Evolutionary conservation across 2,888 invertebrate genomes (phyloP).

Genomic region (Drosophila acutilabella): DNA sequence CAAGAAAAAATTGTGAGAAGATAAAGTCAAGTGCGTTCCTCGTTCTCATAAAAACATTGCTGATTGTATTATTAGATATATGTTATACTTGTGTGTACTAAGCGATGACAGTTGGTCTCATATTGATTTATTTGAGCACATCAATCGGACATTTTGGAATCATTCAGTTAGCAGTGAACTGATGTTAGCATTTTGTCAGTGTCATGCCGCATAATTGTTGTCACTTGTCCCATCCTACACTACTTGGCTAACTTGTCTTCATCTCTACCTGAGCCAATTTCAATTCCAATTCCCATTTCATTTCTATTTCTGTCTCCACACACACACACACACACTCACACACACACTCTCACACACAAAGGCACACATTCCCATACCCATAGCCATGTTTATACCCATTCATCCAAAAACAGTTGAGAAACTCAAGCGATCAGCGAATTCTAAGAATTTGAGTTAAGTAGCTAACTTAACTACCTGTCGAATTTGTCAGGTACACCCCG

Average conservation of each 20-base stretch:
- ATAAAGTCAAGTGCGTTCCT: constrained; percentile 6
- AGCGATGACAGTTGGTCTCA: constrained; percentile 26
- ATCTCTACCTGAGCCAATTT: constrained; percentile 32
- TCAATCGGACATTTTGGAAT: constrained; percentile 38
- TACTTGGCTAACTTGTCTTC: constrained; percentile 11
- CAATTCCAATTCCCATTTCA: constrained; percentile 19
- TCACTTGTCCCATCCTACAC: constrained; percentile 34
- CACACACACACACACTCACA: constrained; percentile 32
- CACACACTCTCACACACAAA: constrained; percentile 30
- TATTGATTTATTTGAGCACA: constrained; percentile 41
- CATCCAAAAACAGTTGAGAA: constrained; percentile 24
- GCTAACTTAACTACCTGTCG: constrained; percentile 49
- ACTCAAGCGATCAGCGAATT: constrained; percentile 35
- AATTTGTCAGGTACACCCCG: constrained; percentile 25
- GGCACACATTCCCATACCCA: constrained; percentile 17
- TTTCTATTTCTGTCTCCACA: constrained; percentile 36
- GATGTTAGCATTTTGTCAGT: constrained; percentile 59
- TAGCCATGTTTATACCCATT: constrained; percentile 22
- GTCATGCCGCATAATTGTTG: constrained; percentile 73
- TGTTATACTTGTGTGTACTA: neutral
- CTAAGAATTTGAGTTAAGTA: constrained; percentile 44
- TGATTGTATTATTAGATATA: constrained; percentile 4
- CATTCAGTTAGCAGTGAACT: constrained; percentile 21
- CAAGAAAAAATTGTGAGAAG: neutral
- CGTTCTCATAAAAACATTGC: constrained; percentile 1